Evolutionary conservation across 2,797 vertebrate genomes (phyloP).

Genomic region (Sandelia bainsii): DNA sequence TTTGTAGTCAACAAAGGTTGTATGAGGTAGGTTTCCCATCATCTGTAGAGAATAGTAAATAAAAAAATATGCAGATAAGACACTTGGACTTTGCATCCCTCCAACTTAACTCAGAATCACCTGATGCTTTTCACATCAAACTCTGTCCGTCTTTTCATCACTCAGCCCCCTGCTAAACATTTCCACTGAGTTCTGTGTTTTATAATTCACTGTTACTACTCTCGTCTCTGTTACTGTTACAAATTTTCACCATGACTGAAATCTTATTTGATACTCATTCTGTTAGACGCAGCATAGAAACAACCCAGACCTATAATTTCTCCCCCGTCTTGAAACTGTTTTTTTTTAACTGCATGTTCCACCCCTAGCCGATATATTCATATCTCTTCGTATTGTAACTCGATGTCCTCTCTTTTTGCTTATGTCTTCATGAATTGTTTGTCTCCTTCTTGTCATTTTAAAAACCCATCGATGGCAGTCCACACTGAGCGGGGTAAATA

Average conservation of each 20-base stretch:
- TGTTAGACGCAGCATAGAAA: conserved; percentile 29
- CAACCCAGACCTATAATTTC: conserved; percentile 34
- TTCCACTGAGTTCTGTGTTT: conserved; percentile 68
- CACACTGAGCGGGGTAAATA: conserved; percentile 97
- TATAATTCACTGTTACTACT: conserved; percentile 70
- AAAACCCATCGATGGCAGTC: conserved; percentile 90
- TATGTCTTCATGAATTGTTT: conserved; percentile 83
- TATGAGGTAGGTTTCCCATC: not conserved
- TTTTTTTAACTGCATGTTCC: conserved; percentile 79
- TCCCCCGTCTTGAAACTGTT: conserved; percentile 31
- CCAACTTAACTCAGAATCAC: conserved; percentile 38
- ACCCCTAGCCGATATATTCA: conserved; percentile 74
- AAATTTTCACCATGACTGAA: conserved; percentile 42
- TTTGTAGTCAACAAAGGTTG: conserved; percentile 11
- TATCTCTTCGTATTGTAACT: conserved; percentile 81
- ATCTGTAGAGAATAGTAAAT: not conserved
- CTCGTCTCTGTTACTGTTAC: conserved; percentile 53
- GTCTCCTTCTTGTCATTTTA: conserved; percentile 87
- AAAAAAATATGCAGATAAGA: conserved; percentile 6
- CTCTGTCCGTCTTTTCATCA: conserved; percentile 65
- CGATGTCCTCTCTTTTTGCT: conserved; percentile 85
- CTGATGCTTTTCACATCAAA: conserved; percentile 54
- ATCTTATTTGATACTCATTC: conserved; percentile 46
- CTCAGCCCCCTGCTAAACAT: conserved; percentile 65
- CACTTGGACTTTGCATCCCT: conserved; percentile 20